These are phyloP conservation scores for Cheilinus undulatus DNA, from an alignment of 2,113 vertebrate species.

Conservation along the genomic window DNA sequence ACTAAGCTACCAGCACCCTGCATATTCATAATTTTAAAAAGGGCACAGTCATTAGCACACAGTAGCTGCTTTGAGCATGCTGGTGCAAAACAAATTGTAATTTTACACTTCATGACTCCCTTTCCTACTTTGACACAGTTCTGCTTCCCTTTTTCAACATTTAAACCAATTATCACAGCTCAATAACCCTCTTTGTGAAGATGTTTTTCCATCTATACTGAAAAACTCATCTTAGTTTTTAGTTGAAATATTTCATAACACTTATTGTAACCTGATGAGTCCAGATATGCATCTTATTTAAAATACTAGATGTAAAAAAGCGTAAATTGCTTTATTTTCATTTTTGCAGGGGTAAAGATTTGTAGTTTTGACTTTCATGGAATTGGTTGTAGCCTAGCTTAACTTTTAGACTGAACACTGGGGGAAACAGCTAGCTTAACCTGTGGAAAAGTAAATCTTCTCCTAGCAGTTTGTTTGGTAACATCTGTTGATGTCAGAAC, in stretches of 20 bases:
- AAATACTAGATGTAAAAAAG: too few relatives aligned
- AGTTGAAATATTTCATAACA: background rate
- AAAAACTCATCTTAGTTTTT: too few relatives aligned
- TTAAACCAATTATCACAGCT: background rate
- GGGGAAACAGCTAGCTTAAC: background rate
- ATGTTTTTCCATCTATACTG: too few relatives aligned
- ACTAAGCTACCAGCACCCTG: too few relatives aligned
- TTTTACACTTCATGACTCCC: background rate
- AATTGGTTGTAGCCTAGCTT: background rate
- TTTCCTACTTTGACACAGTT: slow-evolving; percentile 5
- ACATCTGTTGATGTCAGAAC: background rate
- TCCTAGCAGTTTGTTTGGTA: background rate
- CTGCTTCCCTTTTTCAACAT: slow-evolving; percentile 1
- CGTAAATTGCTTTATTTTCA: too few relatives aligned
- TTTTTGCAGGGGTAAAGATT: too few relatives aligned
- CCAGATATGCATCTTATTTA: too few relatives aligned
- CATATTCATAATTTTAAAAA: background rate
- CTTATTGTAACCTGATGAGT: too few relatives aligned
- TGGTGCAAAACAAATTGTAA: background rate
- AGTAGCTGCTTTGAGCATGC: background rate
- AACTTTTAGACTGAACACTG: background rate
- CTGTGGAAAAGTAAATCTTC: background rate
- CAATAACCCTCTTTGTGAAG: background rate
- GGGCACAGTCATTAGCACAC: background rate
- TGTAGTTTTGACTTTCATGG: too few relatives aligned